These are phyloP conservation scores for Pangasius djambal DNA, from an alignment of 2,797 vertebrate species.

Conservation along the genomic window DNA sequence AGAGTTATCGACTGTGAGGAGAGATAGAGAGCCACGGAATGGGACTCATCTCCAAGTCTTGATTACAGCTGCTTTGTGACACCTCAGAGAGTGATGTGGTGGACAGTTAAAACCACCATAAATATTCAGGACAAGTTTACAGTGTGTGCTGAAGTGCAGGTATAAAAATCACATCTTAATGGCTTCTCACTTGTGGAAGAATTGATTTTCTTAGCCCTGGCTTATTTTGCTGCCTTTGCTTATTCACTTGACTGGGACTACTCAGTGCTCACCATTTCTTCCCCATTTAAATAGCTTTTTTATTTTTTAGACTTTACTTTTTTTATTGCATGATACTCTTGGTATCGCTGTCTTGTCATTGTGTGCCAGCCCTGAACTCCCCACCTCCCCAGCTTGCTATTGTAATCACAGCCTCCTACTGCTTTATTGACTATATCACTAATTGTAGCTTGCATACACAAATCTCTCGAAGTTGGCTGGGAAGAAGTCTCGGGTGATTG, in stretches of 20 bases:
- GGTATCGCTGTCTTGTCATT: background rate
- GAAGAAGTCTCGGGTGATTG: conserved; percentile 78
- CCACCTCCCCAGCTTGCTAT: conserved; percentile 65
- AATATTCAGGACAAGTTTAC: conserved; percentile 82
- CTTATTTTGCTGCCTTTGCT: conserved; percentile 60
- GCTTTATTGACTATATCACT: conserved; percentile 84
- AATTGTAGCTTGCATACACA: conserved; percentile 82
- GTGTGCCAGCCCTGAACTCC: conserved; percentile 54
- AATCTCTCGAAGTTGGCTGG: conserved; percentile 69
- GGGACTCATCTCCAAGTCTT: conserved; percentile 70
- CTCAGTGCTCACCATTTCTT: conserved; percentile 16
- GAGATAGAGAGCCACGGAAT: conserved; percentile 42
- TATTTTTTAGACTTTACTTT: background rate
- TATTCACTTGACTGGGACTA: conserved; percentile 43
- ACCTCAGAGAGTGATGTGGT: conserved; percentile 73
- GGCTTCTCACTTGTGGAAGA: conserved; percentile 62
- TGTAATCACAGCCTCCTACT: conserved; percentile 73
- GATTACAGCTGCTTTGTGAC: conserved; percentile 81
- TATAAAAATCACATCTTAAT: conserved; percentile 70
- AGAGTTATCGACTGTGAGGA: conserved; percentile 66
- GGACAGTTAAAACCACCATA: conserved; percentile 75
- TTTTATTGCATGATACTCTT: conserved; percentile 33
- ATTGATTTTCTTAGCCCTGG: conserved; percentile 62
- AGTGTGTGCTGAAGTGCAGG: conserved; percentile 71
- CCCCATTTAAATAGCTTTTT: background rate